Base-by-base conservation (phyloP, 1,140 invertebrate species). In the fruit fly (Drosophila melanogaster) region DNA sequence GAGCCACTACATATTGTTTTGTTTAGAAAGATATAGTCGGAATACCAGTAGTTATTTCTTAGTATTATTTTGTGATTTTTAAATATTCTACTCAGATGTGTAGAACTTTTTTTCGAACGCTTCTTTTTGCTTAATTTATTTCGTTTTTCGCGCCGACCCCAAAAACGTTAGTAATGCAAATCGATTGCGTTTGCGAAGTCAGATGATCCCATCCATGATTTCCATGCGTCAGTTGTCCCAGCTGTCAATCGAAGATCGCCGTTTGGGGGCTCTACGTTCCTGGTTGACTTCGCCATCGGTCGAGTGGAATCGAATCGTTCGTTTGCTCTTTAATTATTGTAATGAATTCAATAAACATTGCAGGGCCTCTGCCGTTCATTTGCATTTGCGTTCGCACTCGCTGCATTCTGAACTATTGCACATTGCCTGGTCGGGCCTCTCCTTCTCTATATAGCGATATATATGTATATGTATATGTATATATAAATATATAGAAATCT, bases 291-390 rank as follows among this genome's bases (percentile, higher is more conserved):
- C 56, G 69, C 51, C 30, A 19, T 24, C 17, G 44, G 22, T 19
- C 41, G 33, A 38, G 37, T 61, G 8, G 41, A 44, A 44, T 44
- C 41, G 49, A 44, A 50, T 61, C 46, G 30, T 53, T 41, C 24
- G 58, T 24, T 44, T 49, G 53, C 66, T 70, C 66, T 70, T 70
- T 70, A 70, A 57, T 70, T 70, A 70, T 70, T 73, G 33, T 50
- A 74, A 74, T 74, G 37, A 73, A 74, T 74, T 74, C 71, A 55
- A 49, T 35, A 72, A 47, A 37, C 71, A 61, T 64, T 73, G 70
- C 46, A 47, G 17, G 33, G 15, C 14, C 15, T 49, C 49, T 49
- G 22, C 64, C 49, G 15, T 44, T 69, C 51, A 53, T 72, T 73
- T 60, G 50, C 44, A 67, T 77, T 76, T 47, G 46, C 44, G 64